Percentiles rank a stretch among this genome's conserved stretches.
Conservation (phyloP, 2,797 vertebrate species). For the Pachyuromys duprasi region DNA sequence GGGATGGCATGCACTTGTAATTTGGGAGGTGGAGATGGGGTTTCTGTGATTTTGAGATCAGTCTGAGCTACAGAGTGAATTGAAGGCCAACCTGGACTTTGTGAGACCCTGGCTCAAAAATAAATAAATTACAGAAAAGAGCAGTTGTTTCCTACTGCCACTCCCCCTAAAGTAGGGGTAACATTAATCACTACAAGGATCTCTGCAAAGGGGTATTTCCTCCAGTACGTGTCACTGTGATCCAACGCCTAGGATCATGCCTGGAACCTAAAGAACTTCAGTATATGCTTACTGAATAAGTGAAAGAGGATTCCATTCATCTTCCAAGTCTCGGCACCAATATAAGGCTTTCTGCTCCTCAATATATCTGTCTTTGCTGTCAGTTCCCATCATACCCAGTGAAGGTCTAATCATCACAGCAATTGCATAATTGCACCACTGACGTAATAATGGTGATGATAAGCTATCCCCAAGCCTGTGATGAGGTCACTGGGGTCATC, state of each 20-base stretch:
- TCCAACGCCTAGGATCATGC: background rate
- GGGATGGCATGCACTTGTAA: background rate
- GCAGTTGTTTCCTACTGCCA: background rate
- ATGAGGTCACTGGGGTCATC: background rate
- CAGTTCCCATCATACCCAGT: background rate
- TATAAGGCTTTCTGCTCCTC: background rate
- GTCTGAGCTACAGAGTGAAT: background rate
- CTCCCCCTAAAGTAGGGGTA: background rate
- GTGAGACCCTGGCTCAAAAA: background rate
- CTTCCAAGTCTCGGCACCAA: background rate
- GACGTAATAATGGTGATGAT: background rate
- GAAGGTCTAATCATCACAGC: background rate
- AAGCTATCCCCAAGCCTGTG: background rate
- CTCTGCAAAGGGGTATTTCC: background rate
- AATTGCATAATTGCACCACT: rapidly evolving
- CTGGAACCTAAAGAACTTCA: background rate
- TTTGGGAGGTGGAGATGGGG: background rate
- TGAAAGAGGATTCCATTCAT: background rate
- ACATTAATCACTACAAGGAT: background rate
- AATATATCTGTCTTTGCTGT: background rate
- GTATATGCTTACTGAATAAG: background rate
- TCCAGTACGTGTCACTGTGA: background rate
- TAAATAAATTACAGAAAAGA: too few relatives aligned
- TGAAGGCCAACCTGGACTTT: background rate
- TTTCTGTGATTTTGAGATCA: background rate